Evolutionary conservation across 1,140 invertebrate genomes (phyloP), one percentile per base, ranked within the genome.

Genomic region (Sitodiplosis mosellana): DNA sequence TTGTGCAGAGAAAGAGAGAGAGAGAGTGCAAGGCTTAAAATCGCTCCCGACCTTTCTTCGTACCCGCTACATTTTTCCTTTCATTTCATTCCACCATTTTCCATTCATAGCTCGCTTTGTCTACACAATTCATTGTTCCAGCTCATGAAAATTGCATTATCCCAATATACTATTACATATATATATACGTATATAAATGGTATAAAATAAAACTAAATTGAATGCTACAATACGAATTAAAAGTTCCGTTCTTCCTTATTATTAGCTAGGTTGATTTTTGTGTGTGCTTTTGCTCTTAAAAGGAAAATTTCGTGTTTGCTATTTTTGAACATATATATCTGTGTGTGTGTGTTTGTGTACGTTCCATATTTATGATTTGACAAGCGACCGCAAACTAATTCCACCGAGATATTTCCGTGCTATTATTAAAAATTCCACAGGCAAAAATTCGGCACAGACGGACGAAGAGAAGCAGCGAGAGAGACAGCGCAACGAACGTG

Each of bases 401-500:
- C 6, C 12, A 6, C 14, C 17, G 37, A 40, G 17, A 40, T n/a
- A 6, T 40, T 15, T 18, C 17, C 14, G 37, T 15, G 17, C 14
- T 18, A n/a, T 40, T 15, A 40, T 40, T 40, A 40, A 15, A 36
- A 15, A 18, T 40, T 40, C 4, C 3, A 6, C 17, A 43, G 41
- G 20, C 18, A 43, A 43, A 19, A 64, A 64, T 55, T 61, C 59
- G 54, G 54, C 61, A 49, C 61, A 64, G 56, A 63, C 59, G 51
- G 61, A 64, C 61, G 61, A 64, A 58, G 61, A 64, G 50, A 64
- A 64, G 49, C 61, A 64, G 45, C 61, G 61, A 51, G 61, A 64
- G 55, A 59, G 61, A 45, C 61, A 27, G 27, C 27, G 27, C 10
- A 27, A 27, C 27, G 61, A 64, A 48, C 59, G 61, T 33, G 61